phyloP scores from a whole-genome alignment of 1,140 invertebrate species.

The Planococcus citri region DNA sequence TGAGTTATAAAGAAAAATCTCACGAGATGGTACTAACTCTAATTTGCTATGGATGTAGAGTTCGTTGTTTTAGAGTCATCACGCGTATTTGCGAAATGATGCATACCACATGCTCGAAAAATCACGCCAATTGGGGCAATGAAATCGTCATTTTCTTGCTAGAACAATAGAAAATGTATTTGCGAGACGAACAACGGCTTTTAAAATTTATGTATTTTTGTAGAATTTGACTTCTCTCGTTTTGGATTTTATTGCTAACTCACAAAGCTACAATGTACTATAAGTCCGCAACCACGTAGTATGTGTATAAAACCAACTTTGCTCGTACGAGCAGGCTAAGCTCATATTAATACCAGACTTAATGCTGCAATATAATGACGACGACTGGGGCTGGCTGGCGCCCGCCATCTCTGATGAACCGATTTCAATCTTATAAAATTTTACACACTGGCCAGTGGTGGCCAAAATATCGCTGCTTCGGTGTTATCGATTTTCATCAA shows the following conservation, averaged over 20 bases:
- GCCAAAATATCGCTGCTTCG: too few relatives aligned
- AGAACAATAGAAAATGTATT: too few relatives aligned
- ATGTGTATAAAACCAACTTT: neutral
- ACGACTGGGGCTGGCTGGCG: neutral
- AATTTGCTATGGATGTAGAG: too few relatives aligned
- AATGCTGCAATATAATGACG: neutral
- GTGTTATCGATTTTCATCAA: too few relatives aligned
- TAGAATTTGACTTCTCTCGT: neutral
- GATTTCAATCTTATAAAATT: neutral
- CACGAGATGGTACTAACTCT: too few relatives aligned
- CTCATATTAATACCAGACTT: constrained; percentile 3
- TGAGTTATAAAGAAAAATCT: too few relatives aligned
- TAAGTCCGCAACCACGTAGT: neutral
- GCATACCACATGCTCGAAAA: too few relatives aligned
- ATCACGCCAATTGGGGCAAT: too few relatives aligned
- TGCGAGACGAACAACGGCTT: neutral
- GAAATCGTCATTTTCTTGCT: too few relatives aligned
- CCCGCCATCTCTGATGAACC: neutral
- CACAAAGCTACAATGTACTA: neutral
- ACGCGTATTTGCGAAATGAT: too few relatives aligned
- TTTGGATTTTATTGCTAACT: neutral
- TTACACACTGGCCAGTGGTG: neutral
- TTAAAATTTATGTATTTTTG: neutral
- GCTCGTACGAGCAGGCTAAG: neutral
- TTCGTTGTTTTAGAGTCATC: too few relatives aligned